Percentiles rank a stretch among this genome's conserved stretches.
phyloP scores from a whole-genome alignment of 2,113 vertebrate species.

The Myiagra hebetior region DNA sequence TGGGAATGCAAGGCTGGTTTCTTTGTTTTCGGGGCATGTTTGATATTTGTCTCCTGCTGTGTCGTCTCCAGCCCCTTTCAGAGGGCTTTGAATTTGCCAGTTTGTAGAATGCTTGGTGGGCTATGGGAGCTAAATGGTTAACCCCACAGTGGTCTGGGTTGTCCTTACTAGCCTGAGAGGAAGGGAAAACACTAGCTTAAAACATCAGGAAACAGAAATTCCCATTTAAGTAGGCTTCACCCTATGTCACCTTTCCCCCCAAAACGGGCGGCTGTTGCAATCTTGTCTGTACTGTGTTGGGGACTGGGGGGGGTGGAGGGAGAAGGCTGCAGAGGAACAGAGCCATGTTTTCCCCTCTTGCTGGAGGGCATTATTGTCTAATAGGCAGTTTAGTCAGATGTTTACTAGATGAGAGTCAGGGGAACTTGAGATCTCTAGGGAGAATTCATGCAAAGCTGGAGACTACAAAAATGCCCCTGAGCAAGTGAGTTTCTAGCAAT shows the following conservation, averaged over 20 bases:
- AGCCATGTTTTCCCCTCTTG: neutral
- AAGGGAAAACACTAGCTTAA: neutral
- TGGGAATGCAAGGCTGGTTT: neutral
- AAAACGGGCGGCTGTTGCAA: neutral
- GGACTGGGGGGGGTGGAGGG: neutral
- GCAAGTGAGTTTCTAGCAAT: slow-evolving; percentile 35
- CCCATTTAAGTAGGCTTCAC: neutral
- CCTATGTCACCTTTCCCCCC: neutral
- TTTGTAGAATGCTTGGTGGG: neutral
- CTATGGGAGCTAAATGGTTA: neutral
- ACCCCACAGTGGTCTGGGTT: neutral
- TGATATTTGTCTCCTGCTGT: slow-evolving; percentile 31
- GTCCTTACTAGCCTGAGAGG: neutral
- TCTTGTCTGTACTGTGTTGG: neutral
- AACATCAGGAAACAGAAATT: neutral
- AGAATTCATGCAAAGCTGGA: slow-evolving; percentile 39
- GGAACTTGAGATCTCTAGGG: slow-evolving; percentile 35
- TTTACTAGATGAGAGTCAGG: slow-evolving; percentile 44
- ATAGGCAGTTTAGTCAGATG: slow-evolving; percentile 61
- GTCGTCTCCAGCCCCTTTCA: neutral
- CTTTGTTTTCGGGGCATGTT: slow-evolving; percentile 12
- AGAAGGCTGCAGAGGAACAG: neutral
- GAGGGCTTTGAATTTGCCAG: neutral
- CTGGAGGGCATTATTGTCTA: slow-evolving; percentile 26
- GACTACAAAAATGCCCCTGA: slow-evolving; percentile 42